A percentile compares a stretch with the other conserved stretches of the same genome.
These are phyloP conservation scores for Eulimnadia texana DNA, from an alignment of 1,140 invertebrate genomes.

Conservation along the genomic window DNA sequence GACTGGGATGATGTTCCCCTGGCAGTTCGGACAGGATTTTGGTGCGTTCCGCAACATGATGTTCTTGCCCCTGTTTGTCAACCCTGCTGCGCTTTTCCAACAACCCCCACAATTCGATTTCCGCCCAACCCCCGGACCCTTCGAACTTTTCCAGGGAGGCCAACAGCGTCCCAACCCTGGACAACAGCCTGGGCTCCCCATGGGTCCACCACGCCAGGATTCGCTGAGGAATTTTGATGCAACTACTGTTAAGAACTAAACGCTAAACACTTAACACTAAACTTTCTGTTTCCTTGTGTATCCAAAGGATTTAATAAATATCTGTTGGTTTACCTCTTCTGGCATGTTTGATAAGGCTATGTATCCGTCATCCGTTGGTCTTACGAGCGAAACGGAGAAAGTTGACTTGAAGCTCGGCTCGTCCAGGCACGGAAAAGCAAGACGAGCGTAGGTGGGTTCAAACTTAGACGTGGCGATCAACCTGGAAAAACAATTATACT, in stretches of 20 bases:
- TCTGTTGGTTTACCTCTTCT: constrained; percentile 21
- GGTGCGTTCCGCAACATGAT: neutral
- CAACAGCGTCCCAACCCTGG: neutral
- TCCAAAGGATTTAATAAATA: neutral
- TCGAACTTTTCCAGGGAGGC: neutral
- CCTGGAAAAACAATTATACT: constrained; percentile 18
- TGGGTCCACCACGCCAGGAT: neutral
- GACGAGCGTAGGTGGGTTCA: constrained; percentile 41
- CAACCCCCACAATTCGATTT: too few species aligned
- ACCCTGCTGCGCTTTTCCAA: neutral
- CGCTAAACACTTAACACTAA: too few species aligned
- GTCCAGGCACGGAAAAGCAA: constrained; percentile 77
- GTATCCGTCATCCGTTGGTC: constrained; percentile 40
- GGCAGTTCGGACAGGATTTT: neutral
- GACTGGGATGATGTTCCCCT: neutral
- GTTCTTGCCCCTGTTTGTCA: neutral
- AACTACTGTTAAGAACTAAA: too few species aligned
- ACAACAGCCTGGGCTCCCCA: neutral
- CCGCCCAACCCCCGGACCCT: neutral
- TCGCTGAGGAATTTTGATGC: too few species aligned
- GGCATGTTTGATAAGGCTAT: constrained; percentile 67
- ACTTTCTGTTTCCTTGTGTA: too few species aligned
- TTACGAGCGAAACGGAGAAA: constrained; percentile 60
- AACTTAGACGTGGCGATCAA: constrained; percentile 42
- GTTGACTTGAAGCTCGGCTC: constrained; percentile 85